Evolutionary conservation across 1,140 invertebrate species (phyloP).

Genomic region (Drosophila cardini): DNA sequence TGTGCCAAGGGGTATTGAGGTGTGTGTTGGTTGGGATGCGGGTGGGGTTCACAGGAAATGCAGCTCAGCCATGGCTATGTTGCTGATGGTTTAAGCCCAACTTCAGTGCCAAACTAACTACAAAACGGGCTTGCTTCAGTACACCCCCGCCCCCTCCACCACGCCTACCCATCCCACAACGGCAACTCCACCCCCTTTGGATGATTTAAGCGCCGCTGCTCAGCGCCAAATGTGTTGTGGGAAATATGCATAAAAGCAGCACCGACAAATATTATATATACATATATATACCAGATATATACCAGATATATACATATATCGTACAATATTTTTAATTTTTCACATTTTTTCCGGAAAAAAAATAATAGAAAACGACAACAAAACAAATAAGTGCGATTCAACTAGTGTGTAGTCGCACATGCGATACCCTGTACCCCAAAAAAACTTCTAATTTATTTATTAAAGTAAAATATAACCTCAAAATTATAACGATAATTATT

Average conservation of each 20-base stretch:
- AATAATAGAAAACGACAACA: background rate
- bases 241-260: constrained; percentile 80
- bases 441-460: background rate
- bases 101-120: constrained; percentile 75
- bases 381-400: background rate
- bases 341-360: constrained; percentile 55
- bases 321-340: constrained; percentile 79
- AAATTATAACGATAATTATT: too few species aligned
- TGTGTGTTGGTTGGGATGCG: background rate
- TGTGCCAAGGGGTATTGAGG: background rate
- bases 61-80: constrained; percentile 58
- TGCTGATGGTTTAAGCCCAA: constrained; percentile 74
- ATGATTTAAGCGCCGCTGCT: constrained; percentile 76
- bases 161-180: background rate
- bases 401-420: background rate
- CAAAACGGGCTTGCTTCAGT: constrained; percentile 45
- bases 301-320: constrained; percentile 36
- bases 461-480: background rate
- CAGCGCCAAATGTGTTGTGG: constrained; percentile 77
- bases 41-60: constrained; percentile 16
- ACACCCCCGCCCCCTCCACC: background rate
- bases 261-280: constrained; percentile 44
- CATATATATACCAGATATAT: constrained; percentile 25
- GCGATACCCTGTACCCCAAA: background rate
- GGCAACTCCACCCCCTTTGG: constrained; percentile 29